These are phyloP conservation scores for Rallus crepitans DNA, from an alignment of 2,797 vertebrate species.

Conservation along the genomic window DNA sequence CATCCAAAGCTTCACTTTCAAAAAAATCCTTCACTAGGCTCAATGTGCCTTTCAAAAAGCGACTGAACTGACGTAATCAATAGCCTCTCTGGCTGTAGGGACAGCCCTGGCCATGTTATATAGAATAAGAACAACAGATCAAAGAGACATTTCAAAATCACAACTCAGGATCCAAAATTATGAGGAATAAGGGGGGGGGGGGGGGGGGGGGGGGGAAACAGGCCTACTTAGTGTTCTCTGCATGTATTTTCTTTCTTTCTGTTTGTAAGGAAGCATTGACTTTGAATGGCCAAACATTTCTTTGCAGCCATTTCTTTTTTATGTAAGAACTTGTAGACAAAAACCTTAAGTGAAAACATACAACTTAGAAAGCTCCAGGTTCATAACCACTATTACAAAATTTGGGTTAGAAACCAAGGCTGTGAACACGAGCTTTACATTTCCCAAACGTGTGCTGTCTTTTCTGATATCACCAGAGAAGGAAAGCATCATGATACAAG, in stretches of 20 bases:
- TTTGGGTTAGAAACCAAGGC: background rate
- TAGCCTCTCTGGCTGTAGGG: background rate
- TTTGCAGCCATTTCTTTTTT: background rate
- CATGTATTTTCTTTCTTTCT: background rate
- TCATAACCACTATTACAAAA: background rate
- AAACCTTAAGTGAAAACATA: background rate
- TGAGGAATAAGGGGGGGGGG: background rate
- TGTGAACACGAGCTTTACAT: background rate
- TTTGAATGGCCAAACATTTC: background rate
- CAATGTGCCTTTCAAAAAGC: slow-evolving; percentile 16
- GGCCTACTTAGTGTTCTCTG: background rate
- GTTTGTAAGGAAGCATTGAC: background rate
- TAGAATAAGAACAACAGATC: background rate
- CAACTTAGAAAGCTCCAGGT: background rate
- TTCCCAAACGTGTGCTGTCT: background rate
- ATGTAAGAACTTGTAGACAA: background rate
- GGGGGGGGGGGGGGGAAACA: background rate
- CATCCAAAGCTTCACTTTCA: slow-evolving; percentile 33
- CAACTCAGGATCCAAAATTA: background rate
- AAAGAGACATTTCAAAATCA: background rate
- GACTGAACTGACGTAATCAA: slow-evolving; percentile 1
- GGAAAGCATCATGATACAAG: background rate
- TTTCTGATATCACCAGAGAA: background rate
- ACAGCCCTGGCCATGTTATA: background rate
- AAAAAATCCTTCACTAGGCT: background rate